Evolutionary conservation across 2,888 invertebrate genomes (phyloP), one percentile per base, ranked within the genome.

Genomic region (Conus canariensis): DNA sequence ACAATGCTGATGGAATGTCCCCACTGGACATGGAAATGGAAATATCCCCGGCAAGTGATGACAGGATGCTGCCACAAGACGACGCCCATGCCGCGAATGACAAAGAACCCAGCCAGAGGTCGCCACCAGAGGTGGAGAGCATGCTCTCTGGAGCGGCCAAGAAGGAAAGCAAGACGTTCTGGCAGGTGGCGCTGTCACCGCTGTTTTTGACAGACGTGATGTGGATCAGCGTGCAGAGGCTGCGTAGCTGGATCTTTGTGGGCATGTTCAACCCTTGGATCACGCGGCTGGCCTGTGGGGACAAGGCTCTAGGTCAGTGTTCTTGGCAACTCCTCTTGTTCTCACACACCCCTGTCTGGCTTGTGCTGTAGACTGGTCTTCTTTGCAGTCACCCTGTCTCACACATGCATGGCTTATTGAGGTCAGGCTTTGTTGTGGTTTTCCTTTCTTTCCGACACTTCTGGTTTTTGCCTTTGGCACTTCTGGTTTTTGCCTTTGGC

Each of bases 241-340:
- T 93, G n/a, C 90, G 92, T 14, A 92, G 92, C 91, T 93, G 93
- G 93, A 92, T 93, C 87, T 93, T 92, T 89, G 92, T 93, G 80
- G 93, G 93, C 10, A 89, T 91, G 30, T 91, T 93, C 86, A 93
- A 93, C 87, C 90, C 92, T 7, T 91, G 91, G 87, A 91, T 93
- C n/a, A 91, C 91, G 5, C 88, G 90, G 14, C 67, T 93, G 88
- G 92, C 93, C 45, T 89, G 90, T 67, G 92, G 92, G 6, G 92
- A 93, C 77, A 90, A 90, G 60, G 67, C 88, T 58, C 16, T 90
- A 12, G 90, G 91, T 91, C 67, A 90, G 85, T 70, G 4, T 14
- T 45, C 9, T 25, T n/a, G 45, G 45, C 45, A 45, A 45, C 45
- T 45, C 45, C 45, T 45, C 45, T 45, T 45, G 45, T 45, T 45